Base-by-base conservation (phyloP, 2,797 vertebrate species). In the Lutjanus argentimaculatus region DNA sequence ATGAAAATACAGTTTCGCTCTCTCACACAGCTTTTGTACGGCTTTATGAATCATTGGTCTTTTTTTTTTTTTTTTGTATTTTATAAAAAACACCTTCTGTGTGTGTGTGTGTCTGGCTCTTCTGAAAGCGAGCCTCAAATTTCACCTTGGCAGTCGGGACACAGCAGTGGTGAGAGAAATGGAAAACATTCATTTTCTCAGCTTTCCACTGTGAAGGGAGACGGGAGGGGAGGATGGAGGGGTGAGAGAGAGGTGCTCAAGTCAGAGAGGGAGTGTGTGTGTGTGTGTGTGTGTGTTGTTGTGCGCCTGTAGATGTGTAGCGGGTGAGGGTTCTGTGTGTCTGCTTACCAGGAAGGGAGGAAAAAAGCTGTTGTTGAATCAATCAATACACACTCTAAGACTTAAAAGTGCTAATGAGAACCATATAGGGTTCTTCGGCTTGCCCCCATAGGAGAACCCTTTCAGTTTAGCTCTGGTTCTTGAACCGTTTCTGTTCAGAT, bases 151-250 rank as follows among this genome's bases (percentile, higher is more conserved):
- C 84, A 75, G 79, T 21, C 53, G 17, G 57, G 77, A 85, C 69
- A 25, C 80, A 71, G 81, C 67, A 16, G 72, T 46, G 0, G 40
- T 1, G 15, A 78, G 65, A 71, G 79, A 89, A 75, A 88, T 59
- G 63, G 82, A 88, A 92, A 91, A 84, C 83, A 89, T 90, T 80
- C 51, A 84, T 90, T 92, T 91, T 87, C 91, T 87, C 80, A 69
- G 87, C 82, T 79, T 76, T 89, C 68, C 57, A 5, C 81, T 68
- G 88, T 17, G 78, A 89, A 74, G 68, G 17, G 65, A 82, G 77
- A 75, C 30, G 10, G 30, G 55, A 71, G 63, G 36, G 61, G 67
- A 55, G 64, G 80, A 70, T 63, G 79, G 66, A 49, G 75, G 81
- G 79, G 56, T 80, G 73, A 58, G 48, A 46, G 59, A 79, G 77